phyloP scores from a whole-genome alignment of 2,888 invertebrate species.

The Stramonita haemastoma region DNA sequence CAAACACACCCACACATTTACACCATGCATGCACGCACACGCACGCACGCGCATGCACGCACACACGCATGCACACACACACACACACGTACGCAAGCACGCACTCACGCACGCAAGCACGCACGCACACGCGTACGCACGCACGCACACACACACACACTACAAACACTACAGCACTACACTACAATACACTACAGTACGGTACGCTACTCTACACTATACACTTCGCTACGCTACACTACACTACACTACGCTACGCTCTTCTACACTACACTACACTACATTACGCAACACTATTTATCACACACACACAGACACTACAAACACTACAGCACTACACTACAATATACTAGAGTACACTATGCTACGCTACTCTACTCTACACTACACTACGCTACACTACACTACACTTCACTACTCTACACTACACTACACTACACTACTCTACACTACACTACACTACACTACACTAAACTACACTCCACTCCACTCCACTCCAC shows the following conservation, averaged over 20 bases:
- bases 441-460: not conserved
- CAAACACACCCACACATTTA: not conserved
- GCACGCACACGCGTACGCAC: not conserved
- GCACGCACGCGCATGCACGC: not conserved
- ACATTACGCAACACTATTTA: not conserved
- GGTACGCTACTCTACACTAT: too few species aligned
- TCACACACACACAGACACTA: not conserved
- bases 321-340: not conserved
- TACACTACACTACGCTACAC: too few species aligned
- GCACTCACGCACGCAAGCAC: not conserved
- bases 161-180: not conserved
- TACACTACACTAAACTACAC: too few species aligned
- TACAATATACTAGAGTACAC: too few species aligned
- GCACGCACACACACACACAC: not conserved
- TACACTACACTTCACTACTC: too few species aligned
- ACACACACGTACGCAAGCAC: conserved; percentile 7
- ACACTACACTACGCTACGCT: too few species aligned
- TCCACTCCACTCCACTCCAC: too few species aligned
- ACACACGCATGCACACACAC: not conserved
- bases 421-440: too few species aligned
- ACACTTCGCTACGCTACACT: too few species aligned
- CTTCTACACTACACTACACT: too few species aligned
- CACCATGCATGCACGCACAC: not conserved
- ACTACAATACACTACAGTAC: too few species aligned
- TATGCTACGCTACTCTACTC: too few species aligned